Conservation (phyloP, 1,140 invertebrate species). For the Plutomurus gul region DNA sequence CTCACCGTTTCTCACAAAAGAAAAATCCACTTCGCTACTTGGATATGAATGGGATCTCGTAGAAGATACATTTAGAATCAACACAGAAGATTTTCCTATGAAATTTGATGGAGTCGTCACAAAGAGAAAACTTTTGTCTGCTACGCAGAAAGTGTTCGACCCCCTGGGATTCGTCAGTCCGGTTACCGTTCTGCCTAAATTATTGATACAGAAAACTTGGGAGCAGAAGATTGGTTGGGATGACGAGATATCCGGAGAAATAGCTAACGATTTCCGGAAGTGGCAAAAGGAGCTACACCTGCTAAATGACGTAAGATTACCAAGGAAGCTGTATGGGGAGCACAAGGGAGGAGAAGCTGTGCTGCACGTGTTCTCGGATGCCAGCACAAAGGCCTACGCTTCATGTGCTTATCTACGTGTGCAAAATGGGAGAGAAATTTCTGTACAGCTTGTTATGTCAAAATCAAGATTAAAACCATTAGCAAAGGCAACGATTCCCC, state of each 20-base stretch:
- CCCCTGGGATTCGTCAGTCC: neutral
- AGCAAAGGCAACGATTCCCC: conserved; percentile 54
- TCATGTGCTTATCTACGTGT: neutral
- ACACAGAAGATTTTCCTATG: neutral
- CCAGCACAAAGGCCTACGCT: neutral
- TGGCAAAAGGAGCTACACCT: neutral
- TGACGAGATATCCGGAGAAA: neutral
- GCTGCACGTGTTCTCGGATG: neutral
- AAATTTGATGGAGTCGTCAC: neutral
- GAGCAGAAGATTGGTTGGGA: neutral
- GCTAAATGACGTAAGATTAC: neutral
- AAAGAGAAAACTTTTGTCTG: neutral
- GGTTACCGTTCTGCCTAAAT: neutral
- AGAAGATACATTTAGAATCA: no score
- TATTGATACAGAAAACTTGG: neutral
- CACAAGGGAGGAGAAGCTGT: neutral
- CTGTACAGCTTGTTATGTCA: conserved; percentile 51
- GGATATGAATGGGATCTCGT: neutral
- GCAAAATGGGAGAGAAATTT: neutral
- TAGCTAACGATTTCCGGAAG: neutral
- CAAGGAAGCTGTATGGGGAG: neutral
- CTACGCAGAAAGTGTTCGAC: neutral
- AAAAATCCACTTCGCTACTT: neutral
- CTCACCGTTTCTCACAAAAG: no score
- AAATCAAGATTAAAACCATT: conserved; percentile 56